phyloP scores from a whole-genome alignment of 2,113 vertebrate genomes.

The human region GRCh38 chr6:50133001-50133500 shows the following conservation, averaged over 20 bases:
- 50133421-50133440: background rate
- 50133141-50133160: background rate
- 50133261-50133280: slow-evolving; percentile 38
- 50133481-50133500: background rate
- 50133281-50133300: slow-evolving; percentile 16
- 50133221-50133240: background rate
- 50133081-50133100: background rate
- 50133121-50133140: background rate
- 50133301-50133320: slow-evolving; percentile 2
- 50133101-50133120: background rate
- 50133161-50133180: background rate
- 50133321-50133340: background rate
- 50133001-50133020: slow-evolving; percentile 20
- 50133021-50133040: background rate
- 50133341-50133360: background rate
- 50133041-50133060: background rate
- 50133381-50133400: slow-evolving; percentile 8
- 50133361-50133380: background rate
- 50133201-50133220: background rate
- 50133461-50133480: background rate
- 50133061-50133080: background rate
- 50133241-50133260: background rate
- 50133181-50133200: background rate
- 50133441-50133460: background rate
- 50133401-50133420: background rate